Percentiles rank a stretch among this genome's conserved stretches.
These are phyloP conservation scores for Clarias batrachus DNA, from an alignment of 2,113 vertebrate genomes.

Conservation along the genomic window DNA sequence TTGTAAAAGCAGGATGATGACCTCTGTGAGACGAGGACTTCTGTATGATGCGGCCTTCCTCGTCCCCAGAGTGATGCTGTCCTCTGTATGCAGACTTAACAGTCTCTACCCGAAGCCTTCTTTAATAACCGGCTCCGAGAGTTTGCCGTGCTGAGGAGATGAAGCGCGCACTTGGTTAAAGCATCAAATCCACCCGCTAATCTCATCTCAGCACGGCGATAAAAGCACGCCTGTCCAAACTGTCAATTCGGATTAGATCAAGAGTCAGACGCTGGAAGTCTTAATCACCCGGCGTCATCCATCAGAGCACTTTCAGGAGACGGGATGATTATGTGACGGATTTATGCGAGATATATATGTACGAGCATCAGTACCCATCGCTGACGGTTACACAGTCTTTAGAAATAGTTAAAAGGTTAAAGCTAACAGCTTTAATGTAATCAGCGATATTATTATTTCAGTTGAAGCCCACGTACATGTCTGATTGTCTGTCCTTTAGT, in stretches of 20 bases:
- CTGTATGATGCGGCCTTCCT: background rate
- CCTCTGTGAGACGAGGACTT: background rate
- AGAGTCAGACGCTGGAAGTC: background rate
- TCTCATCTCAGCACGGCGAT: background rate
- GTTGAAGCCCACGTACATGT: too few relatives aligned
- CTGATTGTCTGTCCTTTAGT: too few relatives aligned
- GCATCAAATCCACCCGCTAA: background rate
- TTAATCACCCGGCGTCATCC: conserved; percentile 1
- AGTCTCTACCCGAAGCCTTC: background rate
- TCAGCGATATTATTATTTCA: too few relatives aligned
- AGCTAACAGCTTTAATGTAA: too few relatives aligned
- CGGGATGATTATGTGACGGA: background rate
- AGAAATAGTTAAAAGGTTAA: too few relatives aligned
- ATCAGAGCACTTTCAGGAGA: background rate
- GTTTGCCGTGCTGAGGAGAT: background rate
- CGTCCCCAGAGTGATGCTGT: background rate
- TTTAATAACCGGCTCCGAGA: conserved; percentile 7
- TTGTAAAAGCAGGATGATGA: background rate
- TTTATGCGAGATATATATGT: too few relatives aligned
- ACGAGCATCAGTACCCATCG: too few relatives aligned
- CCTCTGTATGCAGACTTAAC: background rate
- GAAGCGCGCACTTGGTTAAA: background rate
- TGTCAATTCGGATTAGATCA: conserved; percentile 9
- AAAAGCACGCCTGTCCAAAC: conserved; percentile 7
- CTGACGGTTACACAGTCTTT: too few relatives aligned